Evolutionary conservation across 2,113 vertebrate genomes (phyloP).

Genomic region (Elephantulus edwardii): DNA sequence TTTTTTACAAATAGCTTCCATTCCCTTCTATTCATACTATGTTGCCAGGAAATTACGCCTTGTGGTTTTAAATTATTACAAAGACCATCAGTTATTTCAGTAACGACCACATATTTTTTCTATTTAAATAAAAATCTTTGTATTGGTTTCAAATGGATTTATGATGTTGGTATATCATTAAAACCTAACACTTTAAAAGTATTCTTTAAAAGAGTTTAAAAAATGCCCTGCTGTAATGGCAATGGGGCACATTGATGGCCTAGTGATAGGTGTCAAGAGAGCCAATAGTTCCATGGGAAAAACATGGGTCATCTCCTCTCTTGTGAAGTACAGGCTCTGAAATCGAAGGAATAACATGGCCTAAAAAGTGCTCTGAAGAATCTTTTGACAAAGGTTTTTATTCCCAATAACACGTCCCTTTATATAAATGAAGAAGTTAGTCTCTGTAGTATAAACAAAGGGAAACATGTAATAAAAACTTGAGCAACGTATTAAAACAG

Average conservation of each 20-base stretch:
- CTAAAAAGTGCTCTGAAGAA: background rate
- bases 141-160: background rate
- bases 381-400: background rate
- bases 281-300: no score
- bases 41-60: background rate
- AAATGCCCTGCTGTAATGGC: no score
- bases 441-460: constrained; percentile 58
- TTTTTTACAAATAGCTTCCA: constrained; percentile 16
- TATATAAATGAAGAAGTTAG: constrained; percentile 46
- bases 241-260: no score
- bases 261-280: no score
- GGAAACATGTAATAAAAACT: constrained; percentile 69
- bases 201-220: no score
- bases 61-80: constrained; percentile 21
- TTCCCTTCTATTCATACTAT: constrained; percentile 15
- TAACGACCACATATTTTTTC: background rate
- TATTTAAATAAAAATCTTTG: constrained; percentile 38
- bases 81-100: background rate
- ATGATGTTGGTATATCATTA: constrained; percentile 15
- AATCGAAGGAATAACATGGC: no score
- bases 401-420: background rate
- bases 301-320: no score
- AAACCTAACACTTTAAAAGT: constrained; percentile 21
- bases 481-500: constrained; percentile 65
- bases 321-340: no score